phyloP scores from a whole-genome alignment of 30 jellyfish, hydroid and myxozoan species.

The Cassiopea xamachana region DNA sequence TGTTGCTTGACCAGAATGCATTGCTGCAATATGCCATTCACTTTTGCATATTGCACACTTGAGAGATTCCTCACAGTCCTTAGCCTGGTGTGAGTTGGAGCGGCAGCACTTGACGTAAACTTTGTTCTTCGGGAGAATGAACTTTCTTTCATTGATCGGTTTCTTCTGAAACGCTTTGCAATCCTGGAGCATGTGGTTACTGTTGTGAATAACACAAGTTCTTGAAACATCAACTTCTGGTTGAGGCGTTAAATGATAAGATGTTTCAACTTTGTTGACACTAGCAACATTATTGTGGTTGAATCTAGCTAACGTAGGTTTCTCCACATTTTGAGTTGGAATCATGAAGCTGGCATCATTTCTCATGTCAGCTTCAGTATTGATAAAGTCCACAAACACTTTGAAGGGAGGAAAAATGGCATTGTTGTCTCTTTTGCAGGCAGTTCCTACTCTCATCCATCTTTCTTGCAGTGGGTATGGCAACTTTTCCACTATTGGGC shows the following conservation, averaged over 20 bases:
- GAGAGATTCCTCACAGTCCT: conserved; percentile 14
- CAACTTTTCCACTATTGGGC: conserved; percentile 29
- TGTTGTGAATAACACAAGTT: conserved; percentile 19
- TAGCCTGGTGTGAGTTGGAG: conserved; percentile 34
- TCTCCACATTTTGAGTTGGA: conserved; percentile 20
- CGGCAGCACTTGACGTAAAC: conserved; percentile 43
- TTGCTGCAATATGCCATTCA: conserved; percentile 34
- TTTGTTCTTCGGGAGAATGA: conserved; percentile 27
- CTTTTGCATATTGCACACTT: conserved; percentile 38
- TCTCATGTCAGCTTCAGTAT: conserved; percentile 50
- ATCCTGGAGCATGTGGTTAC: conserved; percentile 43
- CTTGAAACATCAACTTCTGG: conserved; percentile 23
- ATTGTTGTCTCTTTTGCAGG: conserved; percentile 15
- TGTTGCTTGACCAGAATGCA: conserved; percentile 23
- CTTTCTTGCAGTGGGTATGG: conserved; percentile 56
- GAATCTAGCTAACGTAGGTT: conserved; percentile 10
- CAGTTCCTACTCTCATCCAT: conserved; percentile 41
- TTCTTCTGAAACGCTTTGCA: conserved; percentile 55
- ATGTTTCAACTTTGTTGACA: conserved; percentile 21
- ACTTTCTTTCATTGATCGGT: conserved; percentile 32
- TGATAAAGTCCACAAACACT: conserved; percentile 29
- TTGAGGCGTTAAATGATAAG: neutral
- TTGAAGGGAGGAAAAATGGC: conserved; percentile 40
- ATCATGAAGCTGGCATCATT: conserved; percentile 43
- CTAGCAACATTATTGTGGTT: conserved; percentile 17